Evolutionary conservation across 92 coral and sea anemone genomes (phyloP), one percentile per base, ranked within the genome.

Genomic region (Blastomussa wellsi): DNA sequence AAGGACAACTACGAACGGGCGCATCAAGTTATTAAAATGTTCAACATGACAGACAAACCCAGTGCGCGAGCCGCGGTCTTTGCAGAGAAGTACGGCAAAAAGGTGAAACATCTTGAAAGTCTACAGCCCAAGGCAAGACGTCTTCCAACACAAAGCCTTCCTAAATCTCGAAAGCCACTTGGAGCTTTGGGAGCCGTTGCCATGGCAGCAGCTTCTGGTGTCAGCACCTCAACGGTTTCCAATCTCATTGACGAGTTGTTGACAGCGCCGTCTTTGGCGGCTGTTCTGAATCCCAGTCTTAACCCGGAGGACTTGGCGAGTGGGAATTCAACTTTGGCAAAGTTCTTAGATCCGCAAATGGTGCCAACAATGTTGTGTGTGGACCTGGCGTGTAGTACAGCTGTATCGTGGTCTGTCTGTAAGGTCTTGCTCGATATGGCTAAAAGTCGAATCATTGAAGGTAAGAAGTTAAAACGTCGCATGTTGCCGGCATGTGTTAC

Each of bases 191-290:
- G 98, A n/a, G 95, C 95, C 53, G 93, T 97, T 88, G 99, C 99
- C 77, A 91, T 93, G 92, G 99, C 98, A 84, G 99, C 99, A 31
- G 99, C 99, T 42, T 96, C 97, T 24, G 99, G 99, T 44, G 92
- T 92, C 48, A 86, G 94, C 36, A 85, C 93, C 3, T 83, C 94
- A 13, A 81, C 91, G 41, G 88, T 86, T 42, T 85, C 99, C 20
- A 87, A 86, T 80, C 65, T 91, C 17, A 88, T 93, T 69, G 99
- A 97, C 62, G 94, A 95, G 81, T 87, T 97, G 66, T 68, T 97
- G 70, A 67, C 98, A 74, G 86, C 89, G 13, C 91, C 98, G 11
- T 86, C 88, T 42, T 72, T 93, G 36, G 79, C 90, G 1, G 90
- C 85, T 6, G 77, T 90, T 24, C 31, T 92, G 82, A 80, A 90